Evolutionary conservation across 2,797 vertebrate species (phyloP).

Genomic region (Pelobates cultripes): DNA sequence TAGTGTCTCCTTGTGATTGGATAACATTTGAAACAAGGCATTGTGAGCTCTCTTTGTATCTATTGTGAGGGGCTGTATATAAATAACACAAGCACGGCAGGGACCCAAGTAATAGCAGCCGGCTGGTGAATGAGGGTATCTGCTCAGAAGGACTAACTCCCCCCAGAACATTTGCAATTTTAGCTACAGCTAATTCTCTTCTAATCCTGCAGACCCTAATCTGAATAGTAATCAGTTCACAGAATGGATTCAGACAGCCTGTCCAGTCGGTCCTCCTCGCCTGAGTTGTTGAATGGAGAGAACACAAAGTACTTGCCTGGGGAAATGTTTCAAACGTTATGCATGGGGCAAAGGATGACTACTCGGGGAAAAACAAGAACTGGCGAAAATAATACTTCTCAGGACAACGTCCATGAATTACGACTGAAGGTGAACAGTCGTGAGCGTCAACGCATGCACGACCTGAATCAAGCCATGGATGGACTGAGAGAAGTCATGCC

Average conservation of each 20-base stretch:
- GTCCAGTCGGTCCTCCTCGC: constrained; percentile 79
- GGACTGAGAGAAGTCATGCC: constrained; percentile 85
- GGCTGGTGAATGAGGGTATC: constrained; percentile 10
- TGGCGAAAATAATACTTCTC: neutral
- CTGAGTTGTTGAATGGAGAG: constrained; percentile 75
- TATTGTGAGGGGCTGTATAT: constrained; percentile 38
- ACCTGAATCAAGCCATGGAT: constrained; percentile 85
- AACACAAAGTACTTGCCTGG: constrained; percentile 69
- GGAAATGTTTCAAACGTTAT: constrained; percentile 76
- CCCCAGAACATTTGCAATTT: constrained; percentile 18
- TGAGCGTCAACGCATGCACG: constrained; percentile 84
- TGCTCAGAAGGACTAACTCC: neutral
- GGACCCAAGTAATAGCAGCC: constrained; percentile 29
- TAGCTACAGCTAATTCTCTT: constrained; percentile 10
- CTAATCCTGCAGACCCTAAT: neutral
- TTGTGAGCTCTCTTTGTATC: constrained; percentile 37
- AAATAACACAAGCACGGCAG: constrained; percentile 46
- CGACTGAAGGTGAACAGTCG: constrained; percentile 84
- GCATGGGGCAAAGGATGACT: constrained; percentile 56
- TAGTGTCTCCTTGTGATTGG: constrained; percentile 25
- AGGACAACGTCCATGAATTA: constrained; percentile 72
- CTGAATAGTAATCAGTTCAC: neutral
- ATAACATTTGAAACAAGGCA: constrained; percentile 16
- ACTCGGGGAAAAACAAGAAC: neutral
- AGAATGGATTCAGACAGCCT: constrained; percentile 81